phyloP scores from a whole-genome alignment of 2,888 invertebrate species.

The Tachystola acroxantha region DNA sequence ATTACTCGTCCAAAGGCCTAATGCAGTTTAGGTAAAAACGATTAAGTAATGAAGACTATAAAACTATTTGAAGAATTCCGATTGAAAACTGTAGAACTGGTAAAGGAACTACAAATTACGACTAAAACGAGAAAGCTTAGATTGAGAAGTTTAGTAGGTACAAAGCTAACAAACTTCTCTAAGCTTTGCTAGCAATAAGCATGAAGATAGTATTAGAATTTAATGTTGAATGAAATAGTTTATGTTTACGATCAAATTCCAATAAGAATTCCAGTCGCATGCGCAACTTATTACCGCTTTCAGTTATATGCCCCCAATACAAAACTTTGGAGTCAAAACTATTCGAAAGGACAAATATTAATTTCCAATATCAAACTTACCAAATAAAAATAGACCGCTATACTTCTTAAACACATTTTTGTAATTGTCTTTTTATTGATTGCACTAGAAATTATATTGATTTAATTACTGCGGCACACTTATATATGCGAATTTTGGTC shows the following conservation, averaged over 20 bases:
- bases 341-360: slow-evolving; percentile 9
- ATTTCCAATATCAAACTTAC: slow-evolving; percentile 39
- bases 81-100: no score
- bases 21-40: no score
- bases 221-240: not conserved
- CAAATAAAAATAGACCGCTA: slow-evolving; percentile 50
- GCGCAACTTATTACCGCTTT: slow-evolving; percentile 6
- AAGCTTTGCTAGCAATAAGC: no score
- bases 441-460: slow-evolving; percentile 35
- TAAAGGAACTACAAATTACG: no score
- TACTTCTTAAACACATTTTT: slow-evolving; percentile 61
- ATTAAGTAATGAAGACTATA: no score
- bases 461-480: slow-evolving; percentile 42
- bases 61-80: no score
- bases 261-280: slow-evolving; percentile 9
- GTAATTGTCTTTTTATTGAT: slow-evolving; percentile 23
- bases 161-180: no score
- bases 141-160: no score
- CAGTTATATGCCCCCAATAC: slow-evolving; percentile 13
- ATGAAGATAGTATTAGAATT: no score
- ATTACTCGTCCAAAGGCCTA: no score
- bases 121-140: no score
- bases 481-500: slow-evolving; percentile 58
- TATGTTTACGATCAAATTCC: not conserved
- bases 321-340: slow-evolving; percentile 5